Percentiles rank a stretch among this genome's conserved stretches.
Evolutionary conservation across 2,888 invertebrate genomes (phyloP).

Genomic region (Cryptocephalus moraei): DNA sequence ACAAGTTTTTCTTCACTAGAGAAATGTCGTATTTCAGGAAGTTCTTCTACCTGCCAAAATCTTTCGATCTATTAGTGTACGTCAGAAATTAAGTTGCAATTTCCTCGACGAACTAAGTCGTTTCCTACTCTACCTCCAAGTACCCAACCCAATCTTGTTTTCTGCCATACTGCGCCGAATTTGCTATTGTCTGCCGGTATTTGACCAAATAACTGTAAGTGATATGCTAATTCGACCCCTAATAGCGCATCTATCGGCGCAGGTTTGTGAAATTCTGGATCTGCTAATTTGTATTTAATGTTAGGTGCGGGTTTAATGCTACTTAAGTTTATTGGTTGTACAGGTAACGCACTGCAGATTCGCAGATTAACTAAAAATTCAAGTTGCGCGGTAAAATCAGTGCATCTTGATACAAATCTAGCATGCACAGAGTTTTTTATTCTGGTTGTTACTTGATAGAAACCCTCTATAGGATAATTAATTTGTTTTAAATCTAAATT

Average conservation of each 20-base stretch:
- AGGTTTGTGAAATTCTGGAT: conserved; percentile 1
- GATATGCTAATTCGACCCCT: conserved; percentile 1
- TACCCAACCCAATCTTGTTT: conserved; percentile 6
- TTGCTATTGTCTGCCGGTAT: neutral
- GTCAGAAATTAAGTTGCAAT: neutral
- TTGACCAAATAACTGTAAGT: conserved; percentile 1
- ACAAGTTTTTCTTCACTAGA: conserved; percentile 4
- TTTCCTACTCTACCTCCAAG: conserved; percentile 1
- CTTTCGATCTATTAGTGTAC: conserved; percentile 1
- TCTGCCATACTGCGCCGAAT: neutral
- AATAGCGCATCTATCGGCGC: conserved; percentile 1
- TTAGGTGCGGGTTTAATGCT: too few relatives aligned
- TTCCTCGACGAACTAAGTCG: neutral
- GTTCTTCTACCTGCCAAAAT: conserved; percentile 8
- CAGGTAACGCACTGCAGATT: too few relatives aligned
- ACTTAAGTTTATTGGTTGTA: too few relatives aligned
- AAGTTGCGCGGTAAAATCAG: too few relatives aligned
- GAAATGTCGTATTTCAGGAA: neutral
- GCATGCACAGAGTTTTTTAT: too few relatives aligned
- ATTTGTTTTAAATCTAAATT: too few relatives aligned
- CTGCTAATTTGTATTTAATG: conserved; percentile 4
- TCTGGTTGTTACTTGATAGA: too few relatives aligned
- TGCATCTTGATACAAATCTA: too few relatives aligned
- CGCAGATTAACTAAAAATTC: too few relatives aligned
- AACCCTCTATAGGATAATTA: too few relatives aligned